A percentile compares a stretch with the other conserved stretches of the same genome.
Conservation (phyloP, 1,140 invertebrate species). For the Drosophila takahashii region DNA sequence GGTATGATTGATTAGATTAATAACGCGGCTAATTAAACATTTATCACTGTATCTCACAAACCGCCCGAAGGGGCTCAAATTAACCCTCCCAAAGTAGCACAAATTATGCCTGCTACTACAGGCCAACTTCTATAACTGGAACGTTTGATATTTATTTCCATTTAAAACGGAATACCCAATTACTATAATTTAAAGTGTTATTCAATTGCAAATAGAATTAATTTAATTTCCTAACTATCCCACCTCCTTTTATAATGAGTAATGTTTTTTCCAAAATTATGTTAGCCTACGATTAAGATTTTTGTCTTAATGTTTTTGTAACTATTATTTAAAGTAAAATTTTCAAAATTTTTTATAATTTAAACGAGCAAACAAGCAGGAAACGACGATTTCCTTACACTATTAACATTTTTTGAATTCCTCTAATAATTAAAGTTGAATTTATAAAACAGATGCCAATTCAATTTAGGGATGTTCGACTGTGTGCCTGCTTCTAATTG, state of each 20-base stretch:
- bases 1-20: constrained; percentile 79
- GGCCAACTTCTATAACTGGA: constrained; percentile 13
- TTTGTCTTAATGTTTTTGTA: too few relatives aligned
- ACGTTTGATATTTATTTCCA: neutral
- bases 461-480: constrained; percentile 17
- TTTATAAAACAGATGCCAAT: neutral
- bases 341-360: neutral
- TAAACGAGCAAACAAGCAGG: too few relatives aligned
- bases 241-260: too few relatives aligned
- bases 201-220: too few relatives aligned
- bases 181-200: too few relatives aligned
- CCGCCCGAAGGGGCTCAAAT: constrained; percentile 42
- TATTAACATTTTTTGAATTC: neutral
- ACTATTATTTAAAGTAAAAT: neutral
- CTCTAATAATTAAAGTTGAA: too few relatives aligned
- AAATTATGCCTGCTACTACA: constrained; percentile 27
- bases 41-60: constrained; percentile 74
- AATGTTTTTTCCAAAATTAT: too few relatives aligned
- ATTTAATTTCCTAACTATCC: too few relatives aligned
- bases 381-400: neutral
- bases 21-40: constrained; percentile 80
- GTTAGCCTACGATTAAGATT: too few relatives aligned
- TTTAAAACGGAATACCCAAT: too few relatives aligned
- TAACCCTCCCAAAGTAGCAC: constrained; percentile 38
- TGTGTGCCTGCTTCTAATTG: constrained; percentile 75